A percentile compares a stretch with the other conserved stretches of the same genome.
phyloP scores from a whole-genome alignment of 2,888 invertebrate genomes.

The Trichacis sp. region DNA sequence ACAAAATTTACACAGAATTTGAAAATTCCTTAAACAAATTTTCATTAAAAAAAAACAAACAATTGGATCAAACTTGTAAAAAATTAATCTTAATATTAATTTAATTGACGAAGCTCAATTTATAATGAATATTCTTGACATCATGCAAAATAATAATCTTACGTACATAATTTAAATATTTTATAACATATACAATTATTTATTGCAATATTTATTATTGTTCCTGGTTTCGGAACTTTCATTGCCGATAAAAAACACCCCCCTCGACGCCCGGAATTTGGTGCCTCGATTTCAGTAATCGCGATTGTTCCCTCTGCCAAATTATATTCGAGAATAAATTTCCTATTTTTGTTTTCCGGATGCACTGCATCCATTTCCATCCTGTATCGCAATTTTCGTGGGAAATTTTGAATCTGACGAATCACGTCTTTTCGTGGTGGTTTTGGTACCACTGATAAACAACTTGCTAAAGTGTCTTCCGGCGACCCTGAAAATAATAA shows the following conservation, averaged over 20 bases:
- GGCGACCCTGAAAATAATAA: constrained; percentile 74
- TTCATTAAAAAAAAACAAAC: too few species aligned
- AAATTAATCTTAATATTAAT: too few species aligned
- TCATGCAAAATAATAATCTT: too few species aligned
- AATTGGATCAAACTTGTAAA: too few species aligned
- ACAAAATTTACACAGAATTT: too few species aligned
- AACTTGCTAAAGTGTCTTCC: constrained; percentile 83
- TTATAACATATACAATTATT: too few species aligned
- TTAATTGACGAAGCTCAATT: too few species aligned
- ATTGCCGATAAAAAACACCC: constrained; percentile 81
- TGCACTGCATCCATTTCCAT: constrained; percentile 83
- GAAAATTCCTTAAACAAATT: too few species aligned
- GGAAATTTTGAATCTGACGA: constrained; percentile 77
- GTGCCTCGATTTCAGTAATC: constrained; percentile 79
- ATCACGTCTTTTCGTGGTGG: constrained; percentile 82
- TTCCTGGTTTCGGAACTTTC: constrained; percentile 77
- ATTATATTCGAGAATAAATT: constrained; percentile 82
- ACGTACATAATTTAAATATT: too few species aligned
- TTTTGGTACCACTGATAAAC: constrained; percentile 71
- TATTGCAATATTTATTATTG: background rate
- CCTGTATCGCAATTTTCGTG: constrained; percentile 78
- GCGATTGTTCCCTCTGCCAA: constrained; percentile 81
- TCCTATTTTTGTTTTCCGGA: constrained; percentile 81
- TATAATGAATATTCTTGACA: too few species aligned
- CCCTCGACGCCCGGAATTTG: constrained; percentile 79